Evolutionary conservation across 2,113 vertebrate genomes (phyloP).

Genomic region (Pimephales promelas): DNA sequence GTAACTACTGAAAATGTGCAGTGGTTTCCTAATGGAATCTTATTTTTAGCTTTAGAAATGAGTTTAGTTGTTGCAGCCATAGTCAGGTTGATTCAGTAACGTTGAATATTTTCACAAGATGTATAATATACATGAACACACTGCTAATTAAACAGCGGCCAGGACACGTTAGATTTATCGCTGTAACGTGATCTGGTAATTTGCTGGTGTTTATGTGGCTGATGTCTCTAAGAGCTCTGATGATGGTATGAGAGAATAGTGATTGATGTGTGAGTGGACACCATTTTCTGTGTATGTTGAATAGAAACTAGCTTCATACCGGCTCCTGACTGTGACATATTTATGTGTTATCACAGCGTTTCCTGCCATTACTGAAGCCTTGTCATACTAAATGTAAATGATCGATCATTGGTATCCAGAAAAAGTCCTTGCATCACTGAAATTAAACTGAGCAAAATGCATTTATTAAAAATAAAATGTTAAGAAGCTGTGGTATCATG

Average conservation of each 20-base stretch:
- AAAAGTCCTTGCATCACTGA: neutral
- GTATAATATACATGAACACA: slow-evolving; percentile 39
- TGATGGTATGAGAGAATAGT: slow-evolving; percentile 50
- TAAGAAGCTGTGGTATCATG: neutral
- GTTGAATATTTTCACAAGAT: neutral
- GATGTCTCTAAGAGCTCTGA: slow-evolving; percentile 52
- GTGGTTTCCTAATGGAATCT: neutral
- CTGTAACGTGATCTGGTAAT: slow-evolving; percentile 45
- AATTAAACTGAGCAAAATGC: neutral
- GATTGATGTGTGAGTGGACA: slow-evolving; percentile 48
- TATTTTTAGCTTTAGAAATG: neutral
- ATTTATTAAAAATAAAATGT: neutral
- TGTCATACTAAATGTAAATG: neutral
- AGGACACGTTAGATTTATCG: slow-evolving; percentile 48
- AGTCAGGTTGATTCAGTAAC: neutral
- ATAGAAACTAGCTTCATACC: neutral
- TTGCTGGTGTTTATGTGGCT: slow-evolving; percentile 54
- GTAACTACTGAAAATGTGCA: neutral
- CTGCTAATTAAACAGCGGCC: slow-evolving; percentile 54
- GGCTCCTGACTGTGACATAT: neutral
- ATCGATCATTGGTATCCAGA: neutral
- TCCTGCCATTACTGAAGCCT: slow-evolving; percentile 16
- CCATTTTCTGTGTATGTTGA: slow-evolving; percentile 26
- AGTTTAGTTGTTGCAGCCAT: neutral
- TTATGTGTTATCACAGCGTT: slow-evolving; percentile 28